These are phyloP conservation scores for Gnathonemus echidnorhynchus DNA, from an alignment of 2,113 vertebrate species.

Conservation along the genomic window DNA sequence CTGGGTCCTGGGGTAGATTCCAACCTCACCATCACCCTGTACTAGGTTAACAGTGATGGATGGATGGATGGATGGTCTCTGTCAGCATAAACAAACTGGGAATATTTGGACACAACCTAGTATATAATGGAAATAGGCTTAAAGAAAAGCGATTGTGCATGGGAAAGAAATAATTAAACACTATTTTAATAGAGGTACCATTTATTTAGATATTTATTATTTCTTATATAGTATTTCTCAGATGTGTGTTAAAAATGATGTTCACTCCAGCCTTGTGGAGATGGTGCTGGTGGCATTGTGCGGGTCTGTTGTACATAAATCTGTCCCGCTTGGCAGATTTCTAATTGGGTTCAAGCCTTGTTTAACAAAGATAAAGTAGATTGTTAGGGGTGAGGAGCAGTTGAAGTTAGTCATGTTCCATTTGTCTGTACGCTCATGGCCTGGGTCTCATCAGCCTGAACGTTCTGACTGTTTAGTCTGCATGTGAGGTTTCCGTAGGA, in stretches of 20 bases:
- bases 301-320: conserved; percentile 52
- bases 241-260: conserved; percentile 42
- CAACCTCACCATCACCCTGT: neutral
- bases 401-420: conserved; percentile 50
- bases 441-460: neutral
- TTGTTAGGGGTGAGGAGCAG: conserved; percentile 52
- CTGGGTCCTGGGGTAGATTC: neutral
- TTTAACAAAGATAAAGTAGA: conserved; percentile 62
- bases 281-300: neutral
- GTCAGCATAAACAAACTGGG: neutral
- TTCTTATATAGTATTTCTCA: conserved; percentile 37
- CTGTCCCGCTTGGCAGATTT: conserved; percentile 52
- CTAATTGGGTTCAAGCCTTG: conserved; percentile 60
- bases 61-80: neutral
- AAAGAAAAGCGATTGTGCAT: neutral
- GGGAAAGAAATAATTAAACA: conserved; percentile 31
- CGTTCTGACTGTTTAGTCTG: neutral
- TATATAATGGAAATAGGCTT: neutral
- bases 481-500: neutral
- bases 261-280: conserved; percentile 19
- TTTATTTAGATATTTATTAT: conserved; percentile 9
- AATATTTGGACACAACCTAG: neutral
- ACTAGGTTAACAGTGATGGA: neutral
- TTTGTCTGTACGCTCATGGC: neutral
- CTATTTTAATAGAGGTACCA: conserved; percentile 17